phyloP scores from a whole-genome alignment of 2,113 vertebrate genomes.

The Psilopsiagon aymara region DNA sequence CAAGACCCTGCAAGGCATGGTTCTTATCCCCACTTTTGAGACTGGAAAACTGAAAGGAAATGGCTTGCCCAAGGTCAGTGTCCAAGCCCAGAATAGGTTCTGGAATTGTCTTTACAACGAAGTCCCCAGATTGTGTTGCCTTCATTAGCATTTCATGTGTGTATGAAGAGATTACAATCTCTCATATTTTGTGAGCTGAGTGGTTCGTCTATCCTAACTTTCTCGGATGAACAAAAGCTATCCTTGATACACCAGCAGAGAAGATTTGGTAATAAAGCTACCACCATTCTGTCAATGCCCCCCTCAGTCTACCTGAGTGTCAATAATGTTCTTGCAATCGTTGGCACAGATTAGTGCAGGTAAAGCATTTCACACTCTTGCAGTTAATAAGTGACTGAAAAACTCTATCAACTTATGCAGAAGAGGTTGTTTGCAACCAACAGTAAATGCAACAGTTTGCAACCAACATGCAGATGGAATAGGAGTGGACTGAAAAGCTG shows the following conservation, averaged over 20 bases:
- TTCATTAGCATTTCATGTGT: not conserved
- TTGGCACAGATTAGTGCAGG: not conserved
- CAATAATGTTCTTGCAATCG: not conserved
- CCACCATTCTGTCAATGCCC: not conserved
- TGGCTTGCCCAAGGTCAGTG: not conserved
- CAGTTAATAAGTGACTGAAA: conserved; percentile 67
- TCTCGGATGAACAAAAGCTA: not conserved
- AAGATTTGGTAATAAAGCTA: not conserved
- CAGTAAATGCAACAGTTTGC: not conserved
- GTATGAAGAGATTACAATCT: not conserved
- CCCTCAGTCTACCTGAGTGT: not conserved
- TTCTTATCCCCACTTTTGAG: not conserved
- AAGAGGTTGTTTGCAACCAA: conserved; percentile 21
- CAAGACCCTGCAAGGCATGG: not conserved
- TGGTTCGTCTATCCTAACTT: not conserved
- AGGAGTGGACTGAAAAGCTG: not conserved
- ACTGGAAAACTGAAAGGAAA: not conserved
- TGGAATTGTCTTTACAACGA: not conserved
- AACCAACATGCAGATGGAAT: not conserved
- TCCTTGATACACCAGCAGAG: not conserved
- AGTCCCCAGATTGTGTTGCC: fast-evolving
- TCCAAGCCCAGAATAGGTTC: not conserved
- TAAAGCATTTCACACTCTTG: conserved; percentile 33
- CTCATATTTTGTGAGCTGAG: not conserved
- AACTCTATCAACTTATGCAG: conserved; percentile 57